phyloP scores from a whole-genome alignment of 2,113 vertebrate genomes.

The Petromus typicus region DNA sequence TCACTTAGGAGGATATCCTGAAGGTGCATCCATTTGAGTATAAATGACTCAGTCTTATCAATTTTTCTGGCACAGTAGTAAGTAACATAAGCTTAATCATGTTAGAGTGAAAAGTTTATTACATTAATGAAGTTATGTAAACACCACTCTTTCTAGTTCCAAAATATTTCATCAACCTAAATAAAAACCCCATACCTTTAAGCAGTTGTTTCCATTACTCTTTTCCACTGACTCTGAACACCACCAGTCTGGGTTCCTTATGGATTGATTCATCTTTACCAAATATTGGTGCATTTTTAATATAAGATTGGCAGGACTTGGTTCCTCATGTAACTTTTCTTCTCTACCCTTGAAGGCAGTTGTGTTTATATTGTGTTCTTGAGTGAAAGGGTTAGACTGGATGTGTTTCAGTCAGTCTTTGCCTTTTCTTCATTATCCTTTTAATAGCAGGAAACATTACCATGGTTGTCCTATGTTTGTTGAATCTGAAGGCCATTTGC shows the following conservation, averaged over 20 bases:
- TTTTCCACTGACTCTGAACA: background rate
- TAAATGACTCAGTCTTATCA: too few relatives aligned
- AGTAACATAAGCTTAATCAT: background rate
- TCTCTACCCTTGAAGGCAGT: background rate
- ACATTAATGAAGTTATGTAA: background rate
- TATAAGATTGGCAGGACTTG: background rate
- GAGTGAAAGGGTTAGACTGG: slow-evolving; percentile 4
- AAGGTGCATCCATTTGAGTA: too few relatives aligned
- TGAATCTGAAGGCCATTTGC: background rate
- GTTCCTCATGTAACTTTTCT: background rate
- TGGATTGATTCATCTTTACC: background rate
- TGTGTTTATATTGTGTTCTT: slow-evolving; percentile 37
- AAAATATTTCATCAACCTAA: background rate
- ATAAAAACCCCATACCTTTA: background rate
- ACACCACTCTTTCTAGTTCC: background rate
- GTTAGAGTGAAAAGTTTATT: background rate
- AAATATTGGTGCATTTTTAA: background rate
- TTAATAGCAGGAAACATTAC: slow-evolving; percentile 5
- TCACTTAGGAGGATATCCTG: too few relatives aligned
- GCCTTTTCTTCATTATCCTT: background rate
- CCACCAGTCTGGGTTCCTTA: background rate
- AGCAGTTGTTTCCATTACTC: background rate
- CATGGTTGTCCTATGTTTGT: background rate
- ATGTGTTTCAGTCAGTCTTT: background rate
- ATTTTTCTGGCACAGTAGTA: too few relatives aligned